Percentiles rank a stretch among this genome's conserved stretches.
These are phyloP conservation scores for Timandra comae DNA, from an alignment of 2,888 invertebrate genomes.

Conservation along the genomic window DNA sequence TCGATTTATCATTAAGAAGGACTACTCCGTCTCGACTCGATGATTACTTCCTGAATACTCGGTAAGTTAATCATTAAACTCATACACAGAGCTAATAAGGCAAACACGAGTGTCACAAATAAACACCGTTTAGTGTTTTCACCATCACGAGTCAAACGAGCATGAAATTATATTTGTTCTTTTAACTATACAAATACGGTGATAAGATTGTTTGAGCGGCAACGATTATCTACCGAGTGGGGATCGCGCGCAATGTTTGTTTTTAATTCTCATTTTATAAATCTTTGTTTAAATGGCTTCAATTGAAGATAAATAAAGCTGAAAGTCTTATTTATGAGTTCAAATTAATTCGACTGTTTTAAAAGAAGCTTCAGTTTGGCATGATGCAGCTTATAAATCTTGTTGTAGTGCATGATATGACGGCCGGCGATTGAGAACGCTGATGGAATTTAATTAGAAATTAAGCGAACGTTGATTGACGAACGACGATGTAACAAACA, in stretches of 20 bases:
- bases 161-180: slow-evolving; percentile 43
- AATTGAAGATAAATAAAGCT: slow-evolving; percentile 14
- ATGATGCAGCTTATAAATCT: slow-evolving; percentile 25
- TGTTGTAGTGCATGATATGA: slow-evolving; percentile 29
- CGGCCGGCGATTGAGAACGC: slow-evolving; percentile 29
- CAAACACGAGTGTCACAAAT: slow-evolving; percentile 39
- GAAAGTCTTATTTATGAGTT: slow-evolving; percentile 19
- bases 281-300: slow-evolving; percentile 14
- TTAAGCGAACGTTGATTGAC: slow-evolving; percentile 34
- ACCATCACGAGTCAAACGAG: slow-evolving; percentile 33
- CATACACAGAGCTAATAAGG: slow-evolving; percentile 38
- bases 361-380: slow-evolving; percentile 16
- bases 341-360: slow-evolving; percentile 17
- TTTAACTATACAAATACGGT: slow-evolving; percentile 39
- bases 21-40: slow-evolving; percentile 3
- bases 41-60: slow-evolving; percentile 33
- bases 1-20: too few species aligned
- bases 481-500: slow-evolving; percentile 29
- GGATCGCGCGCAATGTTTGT: slow-evolving; percentile 14
- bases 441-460: slow-evolving; percentile 45
- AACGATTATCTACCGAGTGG: slow-evolving; percentile 13
- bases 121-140: slow-evolving; percentile 39
- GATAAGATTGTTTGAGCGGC: slow-evolving; percentile 21
- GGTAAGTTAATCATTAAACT: slow-evolving; percentile 34
- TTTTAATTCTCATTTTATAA: slow-evolving; percentile 12